Evolutionary conservation across 2,797 vertebrate genomes (phyloP).

Genomic region (Smutsia gigantea): DNA sequence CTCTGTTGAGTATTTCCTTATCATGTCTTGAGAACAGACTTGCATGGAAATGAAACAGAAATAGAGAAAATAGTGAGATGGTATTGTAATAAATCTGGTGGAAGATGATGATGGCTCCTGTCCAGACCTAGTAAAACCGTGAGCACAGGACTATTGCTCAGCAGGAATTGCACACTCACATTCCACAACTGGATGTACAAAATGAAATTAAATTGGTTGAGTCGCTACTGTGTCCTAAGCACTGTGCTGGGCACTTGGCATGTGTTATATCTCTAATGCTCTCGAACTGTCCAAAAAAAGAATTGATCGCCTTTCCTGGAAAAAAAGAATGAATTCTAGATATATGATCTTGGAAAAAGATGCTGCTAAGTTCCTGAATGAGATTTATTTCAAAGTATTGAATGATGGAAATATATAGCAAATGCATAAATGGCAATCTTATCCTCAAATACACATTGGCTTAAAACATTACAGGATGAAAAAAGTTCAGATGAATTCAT

Average conservation of each 20-base stretch:
- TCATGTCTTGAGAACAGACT: neutral
- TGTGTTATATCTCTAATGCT: too few species aligned
- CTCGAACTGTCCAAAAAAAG: neutral
- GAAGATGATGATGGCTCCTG: neutral
- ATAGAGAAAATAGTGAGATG: neutral
- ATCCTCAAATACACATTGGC: neutral
- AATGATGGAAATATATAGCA: neutral
- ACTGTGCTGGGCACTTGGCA: too few species aligned
- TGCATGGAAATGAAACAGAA: neutral
- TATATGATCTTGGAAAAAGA: neutral
- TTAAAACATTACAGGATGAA: neutral
- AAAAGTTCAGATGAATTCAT: neutral
- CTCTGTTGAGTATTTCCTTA: too few species aligned
- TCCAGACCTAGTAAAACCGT: neutral
- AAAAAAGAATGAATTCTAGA: neutral
- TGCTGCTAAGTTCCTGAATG: neutral
- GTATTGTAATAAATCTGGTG: neutral
- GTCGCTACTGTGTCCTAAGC: neutral
- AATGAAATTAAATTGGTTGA: neutral
- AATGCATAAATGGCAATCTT: neutral
- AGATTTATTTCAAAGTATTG: constrained; percentile 5
- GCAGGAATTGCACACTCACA: neutral
- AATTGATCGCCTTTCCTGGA: neutral
- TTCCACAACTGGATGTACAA: too few species aligned
- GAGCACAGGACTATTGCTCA: neutral